Evolutionary conservation across 1,140 invertebrate species (phyloP).

Genomic region (Drosophila repleta): DNA sequence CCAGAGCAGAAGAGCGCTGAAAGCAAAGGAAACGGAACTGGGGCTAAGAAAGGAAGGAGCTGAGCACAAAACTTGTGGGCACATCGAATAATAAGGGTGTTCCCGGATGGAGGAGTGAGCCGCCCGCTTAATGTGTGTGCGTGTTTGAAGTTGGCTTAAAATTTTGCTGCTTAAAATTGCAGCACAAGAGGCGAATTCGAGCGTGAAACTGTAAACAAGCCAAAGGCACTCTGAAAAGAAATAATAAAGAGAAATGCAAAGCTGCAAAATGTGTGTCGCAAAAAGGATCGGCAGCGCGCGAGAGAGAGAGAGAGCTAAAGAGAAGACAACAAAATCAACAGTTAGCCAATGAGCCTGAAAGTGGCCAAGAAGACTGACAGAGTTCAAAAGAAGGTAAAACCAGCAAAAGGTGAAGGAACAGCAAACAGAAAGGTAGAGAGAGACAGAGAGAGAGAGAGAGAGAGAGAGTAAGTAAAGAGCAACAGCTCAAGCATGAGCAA

Average conservation of each 20-base stretch:
- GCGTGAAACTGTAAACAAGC: slow-evolving; percentile 80
- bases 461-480: not conserved
- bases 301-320: slow-evolving; percentile 14
- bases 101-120: not conserved
- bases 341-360: slow-evolving; percentile 81
- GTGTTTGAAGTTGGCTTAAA: slow-evolving; percentile 71
- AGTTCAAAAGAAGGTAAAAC: too few species aligned
- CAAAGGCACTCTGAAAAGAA: slow-evolving; percentile 29
- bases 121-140: slow-evolving; percentile 75
- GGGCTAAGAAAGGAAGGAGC: slow-evolving; percentile 22
- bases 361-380: slow-evolving; percentile 36
- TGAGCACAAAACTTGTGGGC: not conserved
- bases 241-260: slow-evolving; percentile 18
- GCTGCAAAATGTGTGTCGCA: slow-evolving; percentile 73
- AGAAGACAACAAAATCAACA: slow-evolving; percentile 70
- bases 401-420: slow-evolving; percentile 9
- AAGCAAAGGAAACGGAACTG: slow-evolving; percentile 58
- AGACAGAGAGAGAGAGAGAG: not conserved
- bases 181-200: slow-evolving; percentile 76
- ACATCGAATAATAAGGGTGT: not conserved
- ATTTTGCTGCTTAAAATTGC: slow-evolving; percentile 66
- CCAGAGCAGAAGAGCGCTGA: slow-evolving; percentile 43
- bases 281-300: slow-evolving; percentile 35
- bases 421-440: not conserved
- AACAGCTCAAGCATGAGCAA: not conserved